A percentile compares a stretch with the other conserved stretches of the same genome.
These are phyloP conservation scores for Myoxocephalus aenaeus DNA, from an alignment of 2,797 vertebrate genomes.

Conservation along the genomic window DNA sequence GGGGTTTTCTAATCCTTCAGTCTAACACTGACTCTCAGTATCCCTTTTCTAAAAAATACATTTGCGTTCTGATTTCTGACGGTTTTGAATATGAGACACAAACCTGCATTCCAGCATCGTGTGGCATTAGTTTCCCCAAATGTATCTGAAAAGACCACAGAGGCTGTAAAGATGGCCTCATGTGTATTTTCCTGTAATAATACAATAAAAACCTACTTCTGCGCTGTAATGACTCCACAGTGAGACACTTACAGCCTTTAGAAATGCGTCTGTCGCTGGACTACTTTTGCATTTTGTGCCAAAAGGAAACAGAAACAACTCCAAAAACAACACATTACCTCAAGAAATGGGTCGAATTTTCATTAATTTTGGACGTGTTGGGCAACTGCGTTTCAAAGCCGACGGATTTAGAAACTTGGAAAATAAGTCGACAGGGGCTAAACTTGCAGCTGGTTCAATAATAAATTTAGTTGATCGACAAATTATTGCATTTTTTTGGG, in stretches of 20 bases:
- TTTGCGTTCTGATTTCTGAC: conserved; percentile 14
- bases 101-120: conserved; percentile 34
- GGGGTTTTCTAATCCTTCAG: neutral
- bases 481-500: too few species aligned
- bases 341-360: neutral
- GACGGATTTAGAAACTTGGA: too few species aligned
- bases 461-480: too few species aligned
- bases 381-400: too few species aligned
- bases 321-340: neutral
- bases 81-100: conserved; percentile 15
- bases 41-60: neutral
- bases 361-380: too few species aligned
- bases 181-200: neutral
- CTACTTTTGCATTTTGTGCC: too few species aligned
- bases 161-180: neutral
- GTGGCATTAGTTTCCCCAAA: conserved; percentile 28
- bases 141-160: conserved; percentile 4
- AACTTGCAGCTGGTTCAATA: too few species aligned
- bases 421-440: too few species aligned
- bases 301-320: neutral
- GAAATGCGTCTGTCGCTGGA: neutral
- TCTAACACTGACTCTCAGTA: neutral
- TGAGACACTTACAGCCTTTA: neutral
- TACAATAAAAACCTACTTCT: neutral
- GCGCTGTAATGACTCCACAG: neutral